Evolutionary conservation across 2,888 invertebrate genomes (phyloP), one percentile per base, ranked within the genome.

Genomic region (Lutraria lutraria): DNA sequence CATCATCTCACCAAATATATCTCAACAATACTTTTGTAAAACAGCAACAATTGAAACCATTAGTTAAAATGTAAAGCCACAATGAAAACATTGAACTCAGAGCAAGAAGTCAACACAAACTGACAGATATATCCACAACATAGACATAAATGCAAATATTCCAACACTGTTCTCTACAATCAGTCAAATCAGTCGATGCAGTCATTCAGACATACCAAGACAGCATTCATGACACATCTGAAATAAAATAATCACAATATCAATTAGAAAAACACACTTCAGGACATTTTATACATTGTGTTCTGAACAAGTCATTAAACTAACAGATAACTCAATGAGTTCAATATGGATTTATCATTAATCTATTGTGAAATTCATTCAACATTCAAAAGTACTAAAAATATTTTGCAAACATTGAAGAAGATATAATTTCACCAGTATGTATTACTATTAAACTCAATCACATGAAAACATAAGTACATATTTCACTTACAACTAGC

Each of bases 401-500:
- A 43, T 43, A 43, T 4, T 43, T 43, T 43, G 43, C 8, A 43
- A 43, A 4, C 43, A 43, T 43, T 43, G 43, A 2, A 43, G 8
- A 4, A 43, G 8, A 43, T 43, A 43, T 4, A 43, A 4, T 43
- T 43, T 43, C 43, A 43, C 8, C 4, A 43, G 43, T 43, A 2
- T 43, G 43, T 43, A n/a, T n/a, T n/a, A n/a, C n/a, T n/a, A n/a
- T n/a, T n/a, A n/a, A n/a, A n/a, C n/a, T n/a, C n/a, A n/a, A n/a
- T 43, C 4, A 43, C 43, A 8, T 43, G 43, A 8, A 43, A 43
- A 43, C 43, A 43, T 43, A 43, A 4, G 43, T 8, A 43, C 43
- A 43, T 43, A 43, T 43, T n/a, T 79, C 88, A 96, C 96, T 96
- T 95, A 96, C 96, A 96, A 90, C 96, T 96, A 86, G 96, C 96